Conservation (phyloP, 2,113 vertebrate species). For the Xiphias gladius region DNA sequence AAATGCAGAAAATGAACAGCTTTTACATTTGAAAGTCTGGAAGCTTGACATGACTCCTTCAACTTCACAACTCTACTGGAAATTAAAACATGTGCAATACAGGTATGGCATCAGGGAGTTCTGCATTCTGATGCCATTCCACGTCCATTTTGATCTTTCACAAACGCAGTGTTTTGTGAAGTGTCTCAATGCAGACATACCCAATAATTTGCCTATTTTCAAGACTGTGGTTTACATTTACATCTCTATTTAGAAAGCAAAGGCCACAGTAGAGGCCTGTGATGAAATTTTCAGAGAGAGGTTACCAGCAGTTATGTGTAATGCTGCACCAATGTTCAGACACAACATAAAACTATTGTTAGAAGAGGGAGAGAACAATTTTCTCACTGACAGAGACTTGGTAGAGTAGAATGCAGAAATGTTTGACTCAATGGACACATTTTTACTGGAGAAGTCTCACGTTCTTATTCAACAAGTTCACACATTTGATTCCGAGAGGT, state of each 20-base stretch:
- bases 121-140: neutral
- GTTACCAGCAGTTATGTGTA: conserved; percentile 47
- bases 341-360: conserved; percentile 51
- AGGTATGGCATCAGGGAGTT: neutral
- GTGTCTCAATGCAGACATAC: conserved; percentile 6
- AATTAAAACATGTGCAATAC: neutral
- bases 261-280: conserved; percentile 26
- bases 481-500: conserved; percentile 6
- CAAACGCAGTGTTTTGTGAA: conserved; percentile 32
- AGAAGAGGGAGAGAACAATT: conserved; percentile 49
- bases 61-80: neutral
- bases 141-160: neutral
- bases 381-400: conserved; percentile 37
- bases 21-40: neutral
- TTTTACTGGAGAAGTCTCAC: conserved; percentile 23
- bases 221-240: conserved; percentile 29
- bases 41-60: neutral
- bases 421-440: conserved; percentile 43
- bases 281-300: conserved; percentile 59
- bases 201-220: conserved; percentile 37
- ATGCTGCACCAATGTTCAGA: conserved; percentile 51
- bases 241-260: conserved; percentile 46
- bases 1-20: neutral
- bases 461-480: conserved; percentile 19
- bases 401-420: conserved; percentile 26